Evolutionary conservation across 2,113 vertebrate species (phyloP).

Genomic region (Xenopus laevis): DNA sequence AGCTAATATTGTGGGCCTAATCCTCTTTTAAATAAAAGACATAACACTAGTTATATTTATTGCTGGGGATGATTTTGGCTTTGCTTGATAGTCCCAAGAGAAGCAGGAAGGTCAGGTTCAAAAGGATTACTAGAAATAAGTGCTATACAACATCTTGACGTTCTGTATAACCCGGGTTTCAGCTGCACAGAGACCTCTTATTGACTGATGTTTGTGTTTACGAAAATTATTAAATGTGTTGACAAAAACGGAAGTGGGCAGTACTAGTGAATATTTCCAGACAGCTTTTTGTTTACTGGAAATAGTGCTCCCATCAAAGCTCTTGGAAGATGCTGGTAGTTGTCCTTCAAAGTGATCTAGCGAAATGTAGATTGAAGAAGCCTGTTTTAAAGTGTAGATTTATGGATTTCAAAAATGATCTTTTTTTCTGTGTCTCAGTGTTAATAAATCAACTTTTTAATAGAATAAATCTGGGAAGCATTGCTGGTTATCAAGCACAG

Average conservation of each 20-base stretch:
- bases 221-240: slow-evolving; percentile 44
- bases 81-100: slow-evolving; percentile 23
- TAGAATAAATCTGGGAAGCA: too few species aligned
- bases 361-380: too few species aligned
- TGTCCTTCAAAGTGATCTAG: too few species aligned
- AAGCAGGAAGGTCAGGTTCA: slow-evolving; percentile 18
- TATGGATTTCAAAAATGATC: too few species aligned
- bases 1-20: background rate
- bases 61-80: slow-evolving; percentile 9
- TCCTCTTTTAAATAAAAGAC: slow-evolving; percentile 17
- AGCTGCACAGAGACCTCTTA: slow-evolving; percentile 30
- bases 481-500: too few species aligned
- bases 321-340: too few species aligned
- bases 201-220: slow-evolving; percentile 32
- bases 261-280: background rate
- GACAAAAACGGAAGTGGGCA: slow-evolving; percentile 16
- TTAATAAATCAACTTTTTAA: too few species aligned
- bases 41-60: slow-evolving; percentile 10
- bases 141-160: background rate
- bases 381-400: too few species aligned
- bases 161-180: background rate
- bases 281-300: too few species aligned
- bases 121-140: slow-evolving; percentile 40
- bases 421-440: too few species aligned
- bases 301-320: too few species aligned